These are phyloP conservation scores for Mnemiopsis leidyi DNA, from an alignment of 37 sponge, comb jelly and placozoan genomes.

Conservation along the genomic window DNA sequence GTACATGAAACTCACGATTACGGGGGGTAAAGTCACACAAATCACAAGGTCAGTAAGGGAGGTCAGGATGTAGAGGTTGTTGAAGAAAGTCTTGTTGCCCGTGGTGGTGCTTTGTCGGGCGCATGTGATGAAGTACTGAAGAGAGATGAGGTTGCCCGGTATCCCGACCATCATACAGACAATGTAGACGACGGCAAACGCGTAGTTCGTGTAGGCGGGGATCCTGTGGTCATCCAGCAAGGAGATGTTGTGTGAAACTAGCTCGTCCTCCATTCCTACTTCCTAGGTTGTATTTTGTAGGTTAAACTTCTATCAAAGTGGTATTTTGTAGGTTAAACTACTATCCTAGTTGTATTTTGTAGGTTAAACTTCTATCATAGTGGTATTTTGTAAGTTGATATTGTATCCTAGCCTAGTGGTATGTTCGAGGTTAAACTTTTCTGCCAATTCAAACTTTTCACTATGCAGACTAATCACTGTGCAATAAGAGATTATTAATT, in stretches of 20 bases:
- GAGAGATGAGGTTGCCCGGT: constrained; percentile 40
- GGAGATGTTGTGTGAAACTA: neutral
- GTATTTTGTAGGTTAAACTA: no score
- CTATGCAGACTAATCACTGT: no score
- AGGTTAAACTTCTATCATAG: no score
- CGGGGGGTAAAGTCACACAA: neutral
- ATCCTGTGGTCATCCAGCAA: neutral
- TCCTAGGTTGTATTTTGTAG: no score
- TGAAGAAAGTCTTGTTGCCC: constrained; percentile 41
- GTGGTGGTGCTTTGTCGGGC: neutral
- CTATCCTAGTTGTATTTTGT: no score
- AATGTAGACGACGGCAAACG: constrained; percentile 44
- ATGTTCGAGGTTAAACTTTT: no score
- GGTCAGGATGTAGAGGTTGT: constrained; percentile 47
- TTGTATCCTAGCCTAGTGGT: no score
- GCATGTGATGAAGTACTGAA: constrained; percentile 3
- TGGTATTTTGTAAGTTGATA: no score
- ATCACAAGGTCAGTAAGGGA: neutral
- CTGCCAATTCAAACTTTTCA: no score
- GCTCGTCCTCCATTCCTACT: neutral
- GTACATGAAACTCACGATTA: constrained; percentile 26
- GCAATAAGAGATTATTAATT: no score
- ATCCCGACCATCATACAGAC: neutral
- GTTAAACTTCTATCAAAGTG: no score
- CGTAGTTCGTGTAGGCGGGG: constrained; percentile 42